Evolutionary conservation across 2,797 vertebrate species (phyloP), one percentile per base, ranked within the genome.

Genomic region (Gadopsis marmoratus): DNA sequence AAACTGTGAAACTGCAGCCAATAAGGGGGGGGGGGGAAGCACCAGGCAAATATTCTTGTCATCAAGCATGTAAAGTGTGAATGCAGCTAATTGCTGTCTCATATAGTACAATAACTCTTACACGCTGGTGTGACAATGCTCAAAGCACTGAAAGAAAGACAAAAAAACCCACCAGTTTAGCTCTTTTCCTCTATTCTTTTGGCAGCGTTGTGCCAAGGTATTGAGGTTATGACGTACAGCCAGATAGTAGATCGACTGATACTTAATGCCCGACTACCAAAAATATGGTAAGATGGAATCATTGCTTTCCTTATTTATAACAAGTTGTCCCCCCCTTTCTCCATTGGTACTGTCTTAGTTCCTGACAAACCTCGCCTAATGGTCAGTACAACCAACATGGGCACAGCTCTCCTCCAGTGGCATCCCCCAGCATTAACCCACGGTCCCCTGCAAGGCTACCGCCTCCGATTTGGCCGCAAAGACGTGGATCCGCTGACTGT

Each of bases 381-480:
- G 95, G 97, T 99, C 88, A 99, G 97, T 91, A 96, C 97, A 87
- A 99, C 98, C 70, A 99, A 99, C 94, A 99, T 99, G 98, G 97
- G 97, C 91, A 99, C 98, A 0, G 98, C 98, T 89, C 96, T 99
- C 72, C 95, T 99, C 88, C 98, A 99, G 89, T 99, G 98, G 98
- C 97, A 99, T 79, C 96, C 98, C 65, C 98, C 98, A 1, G 92
- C 97, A 62, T 88, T 97, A 88, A 98, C 97, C 67, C 97, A 97
- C 31, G 98, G 98, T 73, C 95, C 96, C 35, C 93, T 99, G 73
- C 97, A 97, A 89, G 98, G 98, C 75, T 99, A 99, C 84, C 97
- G 98, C 37, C 96, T 99, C 70, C 96, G 96, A 64, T 99, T 97
- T 85, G 98, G 98, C 81, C 97, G 98, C 78, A 99, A 98, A 89